Conservation (phyloP, 92 coral and sea anemone genomes). For the Heliopora coerulea region DNA sequence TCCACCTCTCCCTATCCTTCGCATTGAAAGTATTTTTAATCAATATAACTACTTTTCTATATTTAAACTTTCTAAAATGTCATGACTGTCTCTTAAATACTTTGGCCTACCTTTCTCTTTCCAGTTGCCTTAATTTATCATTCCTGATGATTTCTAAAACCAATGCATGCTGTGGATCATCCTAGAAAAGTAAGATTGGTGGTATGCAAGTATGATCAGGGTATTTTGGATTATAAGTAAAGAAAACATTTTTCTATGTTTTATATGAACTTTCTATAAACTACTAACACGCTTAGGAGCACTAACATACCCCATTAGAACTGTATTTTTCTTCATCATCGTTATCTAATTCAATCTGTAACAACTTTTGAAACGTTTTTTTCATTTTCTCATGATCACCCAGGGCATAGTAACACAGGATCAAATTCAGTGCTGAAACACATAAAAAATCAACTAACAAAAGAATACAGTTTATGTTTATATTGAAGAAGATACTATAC, state of each 20-base stretch:
- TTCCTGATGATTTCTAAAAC: constrained; percentile 89
- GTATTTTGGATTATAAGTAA: no score
- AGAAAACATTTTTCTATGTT: no score
- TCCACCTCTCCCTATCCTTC: no score
- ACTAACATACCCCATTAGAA: constrained; percentile 80
- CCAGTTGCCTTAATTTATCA: constrained; percentile 87
- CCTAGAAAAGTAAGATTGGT: constrained; percentile 46
- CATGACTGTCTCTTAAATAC: no score
- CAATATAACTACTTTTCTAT: no score
- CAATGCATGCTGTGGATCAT: constrained; percentile 85
- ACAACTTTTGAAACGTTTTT: constrained; percentile 92
- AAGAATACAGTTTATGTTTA: neutral
- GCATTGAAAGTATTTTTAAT: no score
- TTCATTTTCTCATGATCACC: constrained; percentile 97
- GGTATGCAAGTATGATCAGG: no score
- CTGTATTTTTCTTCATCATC: constrained; percentile 96
- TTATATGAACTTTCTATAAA: neutral
- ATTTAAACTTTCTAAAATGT: no score
- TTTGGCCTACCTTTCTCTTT: constrained; percentile 82
- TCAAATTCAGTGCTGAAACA: constrained; percentile 68
- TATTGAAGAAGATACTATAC: no score
- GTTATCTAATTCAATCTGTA: constrained; percentile 74
- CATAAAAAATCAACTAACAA: neutral
- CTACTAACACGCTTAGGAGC: neutral
- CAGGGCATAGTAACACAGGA: constrained; percentile 94